Percentiles rank a stretch among this genome's conserved stretches.
These are phyloP conservation scores for Drosophila auraria DNA, from an alignment of 1,140 invertebrate genomes.

Conservation along the genomic window DNA sequence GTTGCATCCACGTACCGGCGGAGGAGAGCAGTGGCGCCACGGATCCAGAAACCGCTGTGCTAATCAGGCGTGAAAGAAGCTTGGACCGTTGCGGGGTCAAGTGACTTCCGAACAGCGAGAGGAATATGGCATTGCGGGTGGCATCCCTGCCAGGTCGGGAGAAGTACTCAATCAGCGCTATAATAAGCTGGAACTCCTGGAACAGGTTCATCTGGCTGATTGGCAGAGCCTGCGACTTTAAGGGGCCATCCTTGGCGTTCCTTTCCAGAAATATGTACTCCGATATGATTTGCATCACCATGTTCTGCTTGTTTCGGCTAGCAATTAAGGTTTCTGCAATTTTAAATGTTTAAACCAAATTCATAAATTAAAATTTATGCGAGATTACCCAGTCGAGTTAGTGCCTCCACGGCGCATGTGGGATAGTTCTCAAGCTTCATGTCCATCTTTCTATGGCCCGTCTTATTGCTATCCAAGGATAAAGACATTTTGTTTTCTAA, in stretches of 20 bases:
- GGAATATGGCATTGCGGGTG: conserved; percentile 92
- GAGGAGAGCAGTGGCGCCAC: conserved; percentile 90
- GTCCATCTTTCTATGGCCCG: conserved; percentile 86
- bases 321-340: conserved; percentile 70
- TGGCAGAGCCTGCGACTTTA: conserved; percentile 61
- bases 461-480: conserved; percentile 58
- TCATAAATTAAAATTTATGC: background rate
- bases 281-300: conserved; percentile 91
- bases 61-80: conserved; percentile 91
- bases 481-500: conserved; percentile 43
- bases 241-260: conserved; percentile 54
- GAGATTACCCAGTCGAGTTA: conserved; percentile 87
- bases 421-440: conserved; percentile 86
- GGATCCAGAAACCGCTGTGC: conserved; percentile 90
- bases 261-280: conserved; percentile 93
- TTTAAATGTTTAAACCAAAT: background rate
- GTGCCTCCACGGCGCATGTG: conserved; percentile 88
- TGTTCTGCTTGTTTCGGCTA: conserved; percentile 80
- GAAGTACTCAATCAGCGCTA: conserved; percentile 91
- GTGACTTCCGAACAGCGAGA: conserved; percentile 91
- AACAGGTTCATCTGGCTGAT: conserved; percentile 88
- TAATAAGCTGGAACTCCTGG: conserved; percentile 91
- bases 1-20: conserved; percentile 94
- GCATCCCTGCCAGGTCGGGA: conserved; percentile 89
- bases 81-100: conserved; percentile 89